Base-by-base conservation (phyloP, 1,140 invertebrate genomes). In the Polypedilum pembai region DNA sequence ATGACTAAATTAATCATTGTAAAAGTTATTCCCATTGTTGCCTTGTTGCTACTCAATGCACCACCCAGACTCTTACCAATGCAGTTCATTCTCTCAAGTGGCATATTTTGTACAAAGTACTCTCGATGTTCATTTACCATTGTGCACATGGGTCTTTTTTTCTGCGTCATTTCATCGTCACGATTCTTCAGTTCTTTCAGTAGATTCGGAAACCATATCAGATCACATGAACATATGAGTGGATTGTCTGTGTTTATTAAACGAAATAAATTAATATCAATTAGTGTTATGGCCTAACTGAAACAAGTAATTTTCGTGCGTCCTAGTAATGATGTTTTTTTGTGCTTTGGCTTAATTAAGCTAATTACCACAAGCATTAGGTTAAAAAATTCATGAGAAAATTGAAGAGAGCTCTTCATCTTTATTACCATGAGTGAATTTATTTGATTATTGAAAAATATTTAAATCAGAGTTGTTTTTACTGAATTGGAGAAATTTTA, bases 151-250 rank as follows among this genome's bases (percentile, higher is more conserved):
- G 91, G 92, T 69, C 91, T 86, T 80, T 93, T 93, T 83, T 92
- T 93, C 77, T 91, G 89, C 87, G 93, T 92, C 85, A 90, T 89
- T 78, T 93, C 92, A 79, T 93, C 91, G 77, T 94, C 91, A 74
- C 90, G 88, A 79, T 92, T 88, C 73, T 88, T 86, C 2, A 92
- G 85, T 75, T 88, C 89, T 73, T 88, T 86, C 76, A 94, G 80
- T 90, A 93, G 94, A 45, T 88, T 87, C 63, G 89, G 87, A 80
- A 94, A 93, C 94, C 94, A 96, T 72, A 88, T 87, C 69, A 96
- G 83, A 76, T 94, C 90, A 79, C 94, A 96, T 77, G 93, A 90
- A 80, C 94, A 96, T 63, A 90, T 85, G 76, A 96, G 81, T 0
- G 93, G 93, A 82, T 96, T 96, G 84, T 94, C 94, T 95, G 80